Evolutionary conservation across 2,113 vertebrate genomes (phyloP).

Genomic region (Nycticebus coucang): DNA sequence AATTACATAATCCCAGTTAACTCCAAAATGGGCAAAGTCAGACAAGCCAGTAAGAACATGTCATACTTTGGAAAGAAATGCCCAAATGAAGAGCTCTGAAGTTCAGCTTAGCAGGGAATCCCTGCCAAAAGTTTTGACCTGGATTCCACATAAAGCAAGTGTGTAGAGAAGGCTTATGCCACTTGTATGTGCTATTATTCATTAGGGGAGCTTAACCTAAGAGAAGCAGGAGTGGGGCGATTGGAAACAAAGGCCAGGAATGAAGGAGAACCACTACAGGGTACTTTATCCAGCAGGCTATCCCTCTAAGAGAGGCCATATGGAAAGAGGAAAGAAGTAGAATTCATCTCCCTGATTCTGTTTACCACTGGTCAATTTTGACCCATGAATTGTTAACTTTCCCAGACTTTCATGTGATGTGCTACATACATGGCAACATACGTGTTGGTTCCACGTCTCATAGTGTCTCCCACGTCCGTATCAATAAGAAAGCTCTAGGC

Average conservation of each 20-base stretch:
- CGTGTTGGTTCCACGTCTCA: neutral
- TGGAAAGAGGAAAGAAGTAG: neutral
- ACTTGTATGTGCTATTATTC: neutral
- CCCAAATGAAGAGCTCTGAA: neutral
- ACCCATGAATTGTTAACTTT: neutral
- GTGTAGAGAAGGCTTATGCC: neutral
- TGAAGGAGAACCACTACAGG: neutral
- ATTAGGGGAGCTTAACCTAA: neutral
- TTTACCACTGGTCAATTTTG: neutral
- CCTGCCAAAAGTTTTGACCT: neutral
- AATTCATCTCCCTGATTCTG: neutral
- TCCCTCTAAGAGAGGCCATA: neutral
- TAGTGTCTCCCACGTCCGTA: neutral
- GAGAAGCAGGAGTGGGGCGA: neutral
- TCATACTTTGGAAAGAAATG: conserved; percentile 19
- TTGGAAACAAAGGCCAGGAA: neutral
- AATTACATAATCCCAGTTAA: neutral
- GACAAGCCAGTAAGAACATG: neutral
- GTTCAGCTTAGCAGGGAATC: neutral
- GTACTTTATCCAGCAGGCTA: neutral
- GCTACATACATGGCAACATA: neutral
- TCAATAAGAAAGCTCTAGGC: neutral
- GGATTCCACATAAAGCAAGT: neutral
- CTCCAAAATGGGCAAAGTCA: conserved; percentile 1
- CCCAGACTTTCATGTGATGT: neutral